Base-by-base conservation (phyloP, 2,113 vertebrate species). In the Neoarius graeffei region DNA sequence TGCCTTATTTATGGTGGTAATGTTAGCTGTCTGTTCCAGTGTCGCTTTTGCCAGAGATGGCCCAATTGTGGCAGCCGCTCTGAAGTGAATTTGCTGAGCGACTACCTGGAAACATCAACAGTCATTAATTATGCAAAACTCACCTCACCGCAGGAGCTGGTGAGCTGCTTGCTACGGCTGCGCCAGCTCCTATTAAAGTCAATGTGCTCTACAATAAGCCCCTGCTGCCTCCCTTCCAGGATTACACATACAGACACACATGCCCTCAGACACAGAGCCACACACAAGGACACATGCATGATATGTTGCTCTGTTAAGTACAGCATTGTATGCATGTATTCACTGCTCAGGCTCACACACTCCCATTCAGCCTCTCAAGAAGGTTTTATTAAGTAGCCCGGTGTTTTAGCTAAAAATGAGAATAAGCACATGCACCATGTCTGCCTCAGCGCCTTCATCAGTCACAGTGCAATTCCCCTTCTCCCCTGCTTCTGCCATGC, bases 61-160 rank as follows among this genome's bases (percentile, higher is more conserved):
- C 48, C 64, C 25, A 79, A 80, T 86, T 84, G 91, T 91, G 93
- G 92, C 94, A 94, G 94, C 90, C 88, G 92, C 91, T 92, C 92
- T 91, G 93, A 86, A 94, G 94, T 94, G 93, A 94, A 93, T 95
- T 94, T 94, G 93, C 93, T 88, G 91, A 94, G 93, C 94, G 93
- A 94, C 95, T 95, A 95, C 95, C 94, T 95, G 94, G 94, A 95
- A 95, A 95, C 95, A 95, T 95, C 94, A 96, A 95, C 95, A 95
- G 91, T 95, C 94, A 95, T 96, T 96, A 96, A 96, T 96, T 95
- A 96, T 96, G 95, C 94, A 96, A 95, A 96, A 94, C 90, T 94
- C 92, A 81, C 91, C 93, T 93, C 94, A 83, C 93, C 89, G 93
- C 92, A 89, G 91, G 93, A 94, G 92, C 90, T 60, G 64, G 85